Evolutionary conservation across 2,797 vertebrate species (phyloP), one percentile per base, ranked within the genome.

Genomic region (Arremon aurantiirostris): DNA sequence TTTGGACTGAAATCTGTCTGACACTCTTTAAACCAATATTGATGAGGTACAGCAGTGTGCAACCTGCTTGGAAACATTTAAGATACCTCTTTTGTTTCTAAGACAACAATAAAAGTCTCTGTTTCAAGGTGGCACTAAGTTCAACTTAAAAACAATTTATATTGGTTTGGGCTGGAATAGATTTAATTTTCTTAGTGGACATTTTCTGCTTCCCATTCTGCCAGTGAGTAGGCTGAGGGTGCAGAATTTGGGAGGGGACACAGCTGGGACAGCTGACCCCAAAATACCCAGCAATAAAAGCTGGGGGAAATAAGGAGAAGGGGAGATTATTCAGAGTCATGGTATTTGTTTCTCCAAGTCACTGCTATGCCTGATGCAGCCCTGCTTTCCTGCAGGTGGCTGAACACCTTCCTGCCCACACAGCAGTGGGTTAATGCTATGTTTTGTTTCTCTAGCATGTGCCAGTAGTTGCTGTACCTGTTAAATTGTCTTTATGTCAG

Each of bases 1-100:
- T 61, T 53, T 71, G 22, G 9, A 37, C 17, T 42, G 44, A 57
- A 91, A 71, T n/a, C 9, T 32, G 1, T 61, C 32, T 59, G 10
- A 17, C 35, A 3, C 7, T 66, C 11, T 61, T 77, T 28, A 77
- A 50, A 64, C 19, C 30, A 12, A 37, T 69, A 27, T 20, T 20
- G 22, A 6, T 21, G 14, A 1, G 2, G 7, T 56, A 53, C 20
- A 37, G 2, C 5, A 39, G 5, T 9, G 14, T 46, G 39, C 18
- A 86, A 68, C 4, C 39, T 27, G 2, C 24, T 76, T 76, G 30
- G 24, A 76, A 80, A 83, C 27, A 4, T n/a, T 18, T 17, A 60
- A 32, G 27, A 52, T 59, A 11, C 5, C 11, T 12, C 2, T 49
- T 63, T 59, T n/a, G 4, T 63, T 71, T 47, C 26, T 27, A 44